Base-by-base conservation (phyloP, 1,140 invertebrate genomes). In the Dendroctonus valens region DNA sequence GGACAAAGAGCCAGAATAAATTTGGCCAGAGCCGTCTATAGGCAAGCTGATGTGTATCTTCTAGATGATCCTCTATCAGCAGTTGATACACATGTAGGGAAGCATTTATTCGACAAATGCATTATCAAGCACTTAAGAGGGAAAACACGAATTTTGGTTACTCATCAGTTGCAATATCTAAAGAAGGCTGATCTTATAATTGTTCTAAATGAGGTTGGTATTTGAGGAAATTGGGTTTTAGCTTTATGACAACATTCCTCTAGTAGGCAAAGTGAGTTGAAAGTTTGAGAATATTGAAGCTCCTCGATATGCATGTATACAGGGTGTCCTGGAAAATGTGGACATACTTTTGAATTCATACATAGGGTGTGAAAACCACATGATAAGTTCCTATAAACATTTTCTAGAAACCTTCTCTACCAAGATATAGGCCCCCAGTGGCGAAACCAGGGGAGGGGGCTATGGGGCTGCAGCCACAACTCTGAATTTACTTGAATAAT, bases 11-110 rank as follows among this genome's bases (percentile, higher is more conserved):
- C 93, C 26, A 83, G 94, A 73, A 87, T 97, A 12, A 94, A 90
- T 80, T 81, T 94, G 54, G 92, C 91, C 0, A 83, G 91, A 67
- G 88, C 89, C 6, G 83, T 91, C 37, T 99, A 98, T 77, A 88
- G 85, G 72, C 86, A 96, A 77, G 85, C 90, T 2, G 94, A 98
- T 76, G 83, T 96, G 50, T 97, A 96, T 77, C 87, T 94, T 71
- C 80, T 99, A 70, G 97, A 99, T 78, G 96, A 99, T 85, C 96
- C 96, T 3, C 82, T 99, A 9, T 96, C 93, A 74, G 95, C 96
- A 7, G 93, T 99, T 6, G 96, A 98, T 78, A 78, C 85, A 0
- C 83, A 85, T 65, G 88, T 90, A 11, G 85, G 84, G 0, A 81
- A 82, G 57, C 85, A 89, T 75, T 76, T 90, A 3, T 90, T 89